phyloP scores from a whole-genome alignment of 1,140 invertebrate genomes.

The Lepidurus couesii region DNA sequence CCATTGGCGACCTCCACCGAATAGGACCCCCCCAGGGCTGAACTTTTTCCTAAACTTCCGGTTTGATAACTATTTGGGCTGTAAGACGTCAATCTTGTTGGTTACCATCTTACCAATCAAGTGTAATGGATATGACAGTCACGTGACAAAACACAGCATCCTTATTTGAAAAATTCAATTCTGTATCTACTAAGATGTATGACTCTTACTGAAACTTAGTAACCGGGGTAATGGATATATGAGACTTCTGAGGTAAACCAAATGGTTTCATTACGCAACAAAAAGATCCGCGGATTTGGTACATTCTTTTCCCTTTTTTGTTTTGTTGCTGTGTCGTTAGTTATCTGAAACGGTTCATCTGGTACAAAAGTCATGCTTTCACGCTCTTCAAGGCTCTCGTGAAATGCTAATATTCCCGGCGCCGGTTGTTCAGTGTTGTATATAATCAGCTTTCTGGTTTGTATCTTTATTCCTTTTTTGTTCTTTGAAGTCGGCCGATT shows the following conservation, averaged over 20 bases:
- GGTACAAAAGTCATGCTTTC: not conserved
- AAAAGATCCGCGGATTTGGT: too few species aligned
- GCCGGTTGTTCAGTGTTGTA: not conserved
- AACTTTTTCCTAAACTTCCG: slow-evolving; percentile 8
- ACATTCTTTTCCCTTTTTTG: too few species aligned
- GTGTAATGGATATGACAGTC: not conserved
- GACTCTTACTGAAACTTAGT: too few species aligned
- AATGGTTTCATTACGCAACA: too few species aligned
- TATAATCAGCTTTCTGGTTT: not conserved
- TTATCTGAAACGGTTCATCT: not conserved
- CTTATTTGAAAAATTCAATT: not conserved
- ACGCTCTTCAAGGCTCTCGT: not conserved
- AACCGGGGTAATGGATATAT: too few species aligned
- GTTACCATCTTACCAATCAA: not conserved
- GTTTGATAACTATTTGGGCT: not conserved
- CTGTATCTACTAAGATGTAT: not conserved
- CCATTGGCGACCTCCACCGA: not conserved
- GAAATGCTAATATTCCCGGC: not conserved
- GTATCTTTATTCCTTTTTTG: not conserved
- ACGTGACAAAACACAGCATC: not conserved
- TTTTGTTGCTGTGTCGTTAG: not conserved
- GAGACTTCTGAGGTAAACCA: too few species aligned
- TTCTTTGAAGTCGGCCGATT: not conserved
- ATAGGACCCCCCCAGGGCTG: not conserved
- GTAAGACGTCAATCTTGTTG: not conserved